These are phyloP conservation scores for Echinarachnius parma DNA, from an alignment of 53 echinoderm and acorn worm species.

Conservation along the genomic window DNA sequence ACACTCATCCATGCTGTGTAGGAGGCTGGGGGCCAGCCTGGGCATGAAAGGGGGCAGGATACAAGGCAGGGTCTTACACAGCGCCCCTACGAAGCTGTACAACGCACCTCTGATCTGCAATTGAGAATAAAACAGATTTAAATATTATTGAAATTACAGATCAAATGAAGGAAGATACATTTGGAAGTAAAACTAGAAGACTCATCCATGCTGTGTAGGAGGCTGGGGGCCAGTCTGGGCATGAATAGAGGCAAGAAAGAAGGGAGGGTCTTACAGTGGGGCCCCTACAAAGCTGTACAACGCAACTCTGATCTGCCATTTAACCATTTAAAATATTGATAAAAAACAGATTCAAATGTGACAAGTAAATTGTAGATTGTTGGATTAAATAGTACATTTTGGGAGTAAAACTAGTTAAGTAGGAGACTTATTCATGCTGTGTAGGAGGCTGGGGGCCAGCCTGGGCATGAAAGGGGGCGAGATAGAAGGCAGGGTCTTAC, in stretches of 20 bases:
- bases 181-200: too few relatives aligned
- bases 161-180: too few relatives aligned
- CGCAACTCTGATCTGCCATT: constrained; percentile 78
- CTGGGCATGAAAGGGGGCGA: constrained; percentile 56
- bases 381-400: too few relatives aligned
- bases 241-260: constrained; percentile 52
- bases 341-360: too few relatives aligned
- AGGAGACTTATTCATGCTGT: constrained; percentile 78
- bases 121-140: too few relatives aligned
- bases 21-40: constrained; percentile 58
- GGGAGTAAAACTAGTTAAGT: too few relatives aligned
- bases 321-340: too few relatives aligned
- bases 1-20: constrained; percentile 77
- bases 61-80: constrained; percentile 56
- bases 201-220: constrained; percentile 81
- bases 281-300: constrained; percentile 64
- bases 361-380: too few relatives aligned
- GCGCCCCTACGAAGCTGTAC: constrained; percentile 59
- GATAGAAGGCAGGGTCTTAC: constrained; percentile 51
- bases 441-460: constrained; percentile 61
- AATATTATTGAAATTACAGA: too few relatives aligned
- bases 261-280: constrained; percentile 55
- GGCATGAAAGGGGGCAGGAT: constrained; percentile 54
- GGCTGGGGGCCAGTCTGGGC: constrained; percentile 53
- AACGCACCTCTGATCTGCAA: constrained; percentile 78